phyloP scores from a whole-genome alignment of 2,797 vertebrate species.

The Benthosema pterotum region DNA sequence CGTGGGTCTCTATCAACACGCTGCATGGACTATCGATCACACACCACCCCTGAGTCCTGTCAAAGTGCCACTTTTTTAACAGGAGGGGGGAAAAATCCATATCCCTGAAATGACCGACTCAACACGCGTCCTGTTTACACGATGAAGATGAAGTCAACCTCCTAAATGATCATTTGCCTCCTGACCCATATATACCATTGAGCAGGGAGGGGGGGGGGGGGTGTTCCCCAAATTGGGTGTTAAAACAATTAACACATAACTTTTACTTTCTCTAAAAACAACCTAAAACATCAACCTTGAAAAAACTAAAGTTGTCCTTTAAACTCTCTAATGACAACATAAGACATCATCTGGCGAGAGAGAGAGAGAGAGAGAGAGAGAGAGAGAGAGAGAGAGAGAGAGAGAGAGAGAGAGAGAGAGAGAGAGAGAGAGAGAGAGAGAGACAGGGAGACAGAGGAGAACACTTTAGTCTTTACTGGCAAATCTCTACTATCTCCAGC shows the following conservation, averaged over 20 bases:
- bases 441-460: conserved; percentile 16
- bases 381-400: too few relatives aligned
- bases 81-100: conserved; percentile 16
- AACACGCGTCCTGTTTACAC: conserved; percentile 34
- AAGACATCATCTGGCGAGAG: too few relatives aligned
- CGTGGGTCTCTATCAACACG: conserved; percentile 38
- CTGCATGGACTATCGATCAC: conserved; percentile 36
- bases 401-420: conserved; percentile 1
- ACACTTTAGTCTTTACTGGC: conserved; percentile 33
- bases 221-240: too few relatives aligned
- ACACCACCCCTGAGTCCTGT: conserved; percentile 23
- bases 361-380: too few relatives aligned
- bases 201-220: too few relatives aligned
- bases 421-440: conserved; percentile 16
- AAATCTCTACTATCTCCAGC: conserved; percentile 25
- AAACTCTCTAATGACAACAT: too few relatives aligned
- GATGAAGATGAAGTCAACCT: conserved; percentile 19
- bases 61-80: conserved; percentile 27
- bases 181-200: conserved; percentile 20
- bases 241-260: too few relatives aligned
- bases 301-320: too few relatives aligned
- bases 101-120: conserved; percentile 29
- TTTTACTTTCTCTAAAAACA: too few relatives aligned
- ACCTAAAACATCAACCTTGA: too few relatives aligned
- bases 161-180: conserved; percentile 26